phyloP scores from a whole-genome alignment of 2,113 vertebrate species.

The Pholis gunnellus region DNA sequence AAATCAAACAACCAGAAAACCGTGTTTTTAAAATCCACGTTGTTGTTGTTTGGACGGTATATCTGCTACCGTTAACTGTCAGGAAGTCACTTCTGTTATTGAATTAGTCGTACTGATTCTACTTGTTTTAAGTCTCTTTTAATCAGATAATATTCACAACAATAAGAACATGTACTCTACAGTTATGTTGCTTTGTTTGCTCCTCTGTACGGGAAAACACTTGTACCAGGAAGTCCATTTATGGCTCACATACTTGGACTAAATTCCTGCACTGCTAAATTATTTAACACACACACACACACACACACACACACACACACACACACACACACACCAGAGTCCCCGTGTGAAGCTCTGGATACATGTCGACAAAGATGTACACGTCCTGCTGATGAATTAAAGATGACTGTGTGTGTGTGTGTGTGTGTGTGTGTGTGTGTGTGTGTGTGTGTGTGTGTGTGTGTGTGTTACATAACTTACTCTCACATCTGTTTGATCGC shows the following conservation, averaged over 20 bases:
- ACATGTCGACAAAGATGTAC: slow-evolving; percentile 28
- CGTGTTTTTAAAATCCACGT: too few species aligned
- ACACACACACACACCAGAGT: slow-evolving; percentile 19
- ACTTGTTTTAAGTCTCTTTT: neutral
- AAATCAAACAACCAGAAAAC: too few species aligned
- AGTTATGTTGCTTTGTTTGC: neutral
- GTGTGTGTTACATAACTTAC: slow-evolving; percentile 38
- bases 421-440: slow-evolving; percentile 23
- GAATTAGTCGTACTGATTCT: too few species aligned
- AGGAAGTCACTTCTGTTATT: too few species aligned
- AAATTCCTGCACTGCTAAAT: neutral
- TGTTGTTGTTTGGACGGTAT: too few species aligned
- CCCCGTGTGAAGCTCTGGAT: slow-evolving; percentile 35
- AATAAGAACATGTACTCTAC: too few species aligned
- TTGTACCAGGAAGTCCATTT: neutral
- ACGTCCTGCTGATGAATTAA: slow-evolving; percentile 52
- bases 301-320: slow-evolving; percentile 29
- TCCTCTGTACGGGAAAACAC: neutral
- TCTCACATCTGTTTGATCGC: neutral
- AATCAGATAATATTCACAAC: neutral
- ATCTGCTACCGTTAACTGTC: too few species aligned
- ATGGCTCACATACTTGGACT: neutral
- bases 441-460: neutral
- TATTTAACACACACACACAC: slow-evolving; percentile 33
- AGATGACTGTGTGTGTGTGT: slow-evolving; percentile 43